Base-by-base conservation (phyloP, 2,113 vertebrate species). In the Fregata magnificens region DNA sequence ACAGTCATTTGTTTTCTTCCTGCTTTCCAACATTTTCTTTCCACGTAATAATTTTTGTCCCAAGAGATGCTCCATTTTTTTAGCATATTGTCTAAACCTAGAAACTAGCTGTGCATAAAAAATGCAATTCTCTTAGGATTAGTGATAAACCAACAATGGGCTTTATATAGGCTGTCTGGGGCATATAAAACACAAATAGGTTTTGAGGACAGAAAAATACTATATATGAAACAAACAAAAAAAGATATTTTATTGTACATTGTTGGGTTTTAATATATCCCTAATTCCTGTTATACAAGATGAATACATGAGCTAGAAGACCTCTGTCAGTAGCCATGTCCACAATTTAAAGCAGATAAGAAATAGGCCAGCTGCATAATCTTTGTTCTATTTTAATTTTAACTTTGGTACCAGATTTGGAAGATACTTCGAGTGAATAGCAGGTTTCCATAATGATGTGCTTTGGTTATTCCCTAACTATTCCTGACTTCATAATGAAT, bases 91-190 rank as follows among this genome's bases (percentile, higher is more conserved):
- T 91, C 62, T 87, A 94, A 95, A 91, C 26, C 25, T 72, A 49
- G 70, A 87, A 91, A 72, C 40, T 89, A 76, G 9, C 70, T 93
- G 45, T 94, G 93, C 81, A 70, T 92, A 80, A 89, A 91, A 95
- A 79, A 87, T 84, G 28, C 28, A 34, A 2, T 94, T 96, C 91
- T 95, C 49, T 82, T 82, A 84, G 86, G 89, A 70, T 92, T 94
- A 90, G 58, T 77, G 40, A 53, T 79, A 71, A 82, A 72, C 40
- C 53, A 90, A 11, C 77, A 63, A 10, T 74, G 69, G 70, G 55
- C 61, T 91, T 92, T 53, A 53, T n/a, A 25, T 82, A 66, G 81
- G 22, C 29, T 72, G 56, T 52, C 82, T 76, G 42, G 44, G 74
- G 40, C 71, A 77, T 58, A 65, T 71, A 42, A 93, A 96, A 65